These are phyloP conservation scores for Recurvirostra avosetta DNA, from an alignment of 2,113 vertebrate genomes.

Conservation along the genomic window DNA sequence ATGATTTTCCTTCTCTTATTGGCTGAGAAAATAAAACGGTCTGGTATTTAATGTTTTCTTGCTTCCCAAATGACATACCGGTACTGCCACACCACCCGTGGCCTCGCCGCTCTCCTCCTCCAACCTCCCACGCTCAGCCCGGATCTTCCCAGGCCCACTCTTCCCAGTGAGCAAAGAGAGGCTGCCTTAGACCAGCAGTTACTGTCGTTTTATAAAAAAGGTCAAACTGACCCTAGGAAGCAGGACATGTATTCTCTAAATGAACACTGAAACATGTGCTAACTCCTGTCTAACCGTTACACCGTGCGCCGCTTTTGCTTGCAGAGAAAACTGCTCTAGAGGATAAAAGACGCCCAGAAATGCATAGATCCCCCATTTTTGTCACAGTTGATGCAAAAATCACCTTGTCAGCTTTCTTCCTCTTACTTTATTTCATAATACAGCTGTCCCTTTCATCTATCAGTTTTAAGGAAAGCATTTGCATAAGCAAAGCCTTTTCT, in stretches of 20 bases:
- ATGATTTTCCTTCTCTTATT: not conserved
- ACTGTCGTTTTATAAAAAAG: not conserved
- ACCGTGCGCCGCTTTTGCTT: no score
- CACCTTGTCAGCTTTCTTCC: not conserved
- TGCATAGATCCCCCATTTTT: not conserved
- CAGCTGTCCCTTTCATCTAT: not conserved
- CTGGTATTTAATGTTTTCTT: not conserved
- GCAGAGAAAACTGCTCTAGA: not conserved
- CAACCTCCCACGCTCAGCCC: not conserved
- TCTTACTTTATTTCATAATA: not conserved
- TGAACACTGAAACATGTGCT: accelerated
- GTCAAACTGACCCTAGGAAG: not conserved
- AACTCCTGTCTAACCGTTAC: no score
- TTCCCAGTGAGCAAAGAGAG: no score
- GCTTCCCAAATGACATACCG: accelerated
- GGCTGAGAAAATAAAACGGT: not conserved
- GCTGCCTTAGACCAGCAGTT: not conserved
- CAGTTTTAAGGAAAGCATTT: not conserved
- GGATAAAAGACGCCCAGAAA: not conserved
- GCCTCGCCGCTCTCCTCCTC: not conserved
- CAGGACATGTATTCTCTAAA: not conserved
- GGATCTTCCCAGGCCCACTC: not conserved
- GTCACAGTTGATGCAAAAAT: not conserved
- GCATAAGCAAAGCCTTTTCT: not conserved
- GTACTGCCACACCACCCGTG: accelerated